phyloP scores from a whole-genome alignment of 2,888 invertebrate genomes.

The Euplagia quadripunctaria region DNA sequence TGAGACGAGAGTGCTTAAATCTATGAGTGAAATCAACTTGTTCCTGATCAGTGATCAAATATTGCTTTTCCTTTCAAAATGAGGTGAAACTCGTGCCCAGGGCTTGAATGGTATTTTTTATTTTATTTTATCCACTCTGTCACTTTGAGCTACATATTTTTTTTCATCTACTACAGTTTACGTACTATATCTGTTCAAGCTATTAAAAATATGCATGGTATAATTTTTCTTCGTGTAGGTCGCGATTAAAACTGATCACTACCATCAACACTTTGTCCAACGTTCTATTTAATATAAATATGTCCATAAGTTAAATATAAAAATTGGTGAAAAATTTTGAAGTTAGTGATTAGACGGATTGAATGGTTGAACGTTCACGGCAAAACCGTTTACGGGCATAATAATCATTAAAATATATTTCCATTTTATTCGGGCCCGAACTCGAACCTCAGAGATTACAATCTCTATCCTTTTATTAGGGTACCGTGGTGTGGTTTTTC shows the following conservation, averaged over 20 bases:
- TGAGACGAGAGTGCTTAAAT: neutral
- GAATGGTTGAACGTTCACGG: slow-evolving; percentile 73
- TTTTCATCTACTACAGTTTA: too few relatives aligned
- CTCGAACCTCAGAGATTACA: slow-evolving; percentile 81
- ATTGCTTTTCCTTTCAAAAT: neutral
- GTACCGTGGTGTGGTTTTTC: slow-evolving; percentile 51
- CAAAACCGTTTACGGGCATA: slow-evolving; percentile 82
- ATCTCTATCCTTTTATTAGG: slow-evolving; percentile 83
- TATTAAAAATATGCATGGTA: neutral
- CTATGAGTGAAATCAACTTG: neutral
- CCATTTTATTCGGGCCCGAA: slow-evolving; percentile 83
- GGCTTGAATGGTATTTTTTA: too few relatives aligned
- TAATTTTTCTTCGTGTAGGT: neutral
- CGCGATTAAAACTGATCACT: neutral
- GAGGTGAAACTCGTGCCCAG: too few relatives aligned
- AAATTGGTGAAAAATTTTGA: slow-evolving; percentile 75
- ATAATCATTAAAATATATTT: slow-evolving; percentile 85
- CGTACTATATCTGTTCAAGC: too few relatives aligned
- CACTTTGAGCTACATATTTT: too few relatives aligned
- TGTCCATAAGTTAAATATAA: slow-evolving; percentile 1
- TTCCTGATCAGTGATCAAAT: neutral
- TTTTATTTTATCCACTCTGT: too few relatives aligned
- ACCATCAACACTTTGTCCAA: neutral
- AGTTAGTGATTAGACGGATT: slow-evolving; percentile 72
- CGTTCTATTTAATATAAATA: neutral